These are phyloP conservation scores for Ictalurus furcatus DNA, from an alignment of 2,113 vertebrate genomes.

Conservation along the genomic window DNA sequence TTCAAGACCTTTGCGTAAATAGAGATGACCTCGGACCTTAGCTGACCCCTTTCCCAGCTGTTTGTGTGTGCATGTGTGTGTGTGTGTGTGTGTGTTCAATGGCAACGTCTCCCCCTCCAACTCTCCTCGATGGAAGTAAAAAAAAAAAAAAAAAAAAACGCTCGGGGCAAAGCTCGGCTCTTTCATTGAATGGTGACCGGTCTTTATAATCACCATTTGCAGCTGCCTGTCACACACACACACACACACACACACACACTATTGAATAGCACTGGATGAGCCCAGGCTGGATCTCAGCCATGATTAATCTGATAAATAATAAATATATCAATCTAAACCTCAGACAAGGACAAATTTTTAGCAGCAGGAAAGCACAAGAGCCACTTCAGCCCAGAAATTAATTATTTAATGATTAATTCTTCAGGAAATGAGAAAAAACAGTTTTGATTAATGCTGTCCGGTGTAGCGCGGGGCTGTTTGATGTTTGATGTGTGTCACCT, in stretches of 20 bases:
- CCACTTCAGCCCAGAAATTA: slow-evolving; percentile 92
- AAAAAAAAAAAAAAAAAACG: slow-evolving; percentile 55
- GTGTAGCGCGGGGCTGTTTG: slow-evolving; percentile 54
- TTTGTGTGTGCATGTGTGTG: slow-evolving; percentile 52
- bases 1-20: slow-evolving; percentile 73
- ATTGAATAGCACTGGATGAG: slow-evolving; percentile 64
- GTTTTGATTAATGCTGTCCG: slow-evolving; percentile 99
- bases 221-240: slow-evolving; percentile 13
- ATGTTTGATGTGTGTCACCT: slow-evolving; percentile 93
- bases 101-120: slow-evolving; percentile 56
- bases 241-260: slow-evolving; percentile 45
- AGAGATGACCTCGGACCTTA: slow-evolving; percentile 79
- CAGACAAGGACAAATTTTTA: slow-evolving; percentile 99
- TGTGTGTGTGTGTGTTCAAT: slow-evolving; percentile 59
- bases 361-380: slow-evolving; percentile 91
- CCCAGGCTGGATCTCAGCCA: slow-evolving; percentile 82
- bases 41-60: slow-evolving; percentile 64
- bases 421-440: slow-evolving; percentile 87
- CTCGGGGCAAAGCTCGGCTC: slow-evolving; percentile 53
- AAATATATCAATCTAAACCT: slow-evolving; percentile 99
- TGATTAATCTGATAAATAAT: slow-evolving; percentile 99
- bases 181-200: slow-evolving; percentile 63
- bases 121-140: slow-evolving; percentile 57
- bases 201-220: slow-evolving; percentile 48
- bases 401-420: slow-evolving; percentile 99